phyloP scores from a whole-genome alignment of 2,797 vertebrate genomes.

The Halcyon leucocephala region DNA sequence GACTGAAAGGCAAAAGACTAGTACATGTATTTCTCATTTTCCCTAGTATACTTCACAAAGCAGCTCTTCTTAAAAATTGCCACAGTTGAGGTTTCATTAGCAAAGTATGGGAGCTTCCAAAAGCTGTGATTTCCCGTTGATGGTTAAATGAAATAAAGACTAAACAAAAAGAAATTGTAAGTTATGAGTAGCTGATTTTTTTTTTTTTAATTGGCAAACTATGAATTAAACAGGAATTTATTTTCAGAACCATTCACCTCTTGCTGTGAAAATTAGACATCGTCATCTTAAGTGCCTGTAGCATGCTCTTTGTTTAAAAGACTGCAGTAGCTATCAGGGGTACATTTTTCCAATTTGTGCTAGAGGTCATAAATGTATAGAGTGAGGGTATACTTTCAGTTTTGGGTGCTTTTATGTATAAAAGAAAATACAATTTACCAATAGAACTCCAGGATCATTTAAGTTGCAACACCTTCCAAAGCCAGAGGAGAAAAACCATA shows the following conservation, averaged over 20 bases:
- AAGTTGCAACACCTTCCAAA: background rate
- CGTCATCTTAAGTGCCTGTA: background rate
- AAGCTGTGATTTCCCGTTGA: background rate
- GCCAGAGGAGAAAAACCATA: background rate
- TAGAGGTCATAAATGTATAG: background rate
- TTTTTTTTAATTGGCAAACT: background rate
- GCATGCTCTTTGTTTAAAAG: background rate
- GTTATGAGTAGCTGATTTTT: background rate
- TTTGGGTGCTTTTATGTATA: fast-evolving
- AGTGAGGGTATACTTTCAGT: background rate
- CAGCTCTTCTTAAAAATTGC: background rate
- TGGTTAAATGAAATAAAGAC: background rate
- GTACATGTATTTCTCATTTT: background rate
- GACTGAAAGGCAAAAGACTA: background rate
- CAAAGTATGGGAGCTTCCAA: background rate
- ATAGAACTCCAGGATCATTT: background rate
- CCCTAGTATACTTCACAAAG: background rate
- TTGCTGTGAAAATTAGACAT: constrained; percentile 24
- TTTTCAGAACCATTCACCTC: background rate
- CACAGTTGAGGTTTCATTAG: background rate
- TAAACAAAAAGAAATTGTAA: background rate
- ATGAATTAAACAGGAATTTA: background rate
- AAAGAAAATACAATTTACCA: background rate
- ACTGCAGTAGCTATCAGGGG: background rate
- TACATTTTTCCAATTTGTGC: background rate